phyloP scores from a whole-genome alignment of 2,113 vertebrate genomes.

The Campylomormyrus tamandua region DNA sequence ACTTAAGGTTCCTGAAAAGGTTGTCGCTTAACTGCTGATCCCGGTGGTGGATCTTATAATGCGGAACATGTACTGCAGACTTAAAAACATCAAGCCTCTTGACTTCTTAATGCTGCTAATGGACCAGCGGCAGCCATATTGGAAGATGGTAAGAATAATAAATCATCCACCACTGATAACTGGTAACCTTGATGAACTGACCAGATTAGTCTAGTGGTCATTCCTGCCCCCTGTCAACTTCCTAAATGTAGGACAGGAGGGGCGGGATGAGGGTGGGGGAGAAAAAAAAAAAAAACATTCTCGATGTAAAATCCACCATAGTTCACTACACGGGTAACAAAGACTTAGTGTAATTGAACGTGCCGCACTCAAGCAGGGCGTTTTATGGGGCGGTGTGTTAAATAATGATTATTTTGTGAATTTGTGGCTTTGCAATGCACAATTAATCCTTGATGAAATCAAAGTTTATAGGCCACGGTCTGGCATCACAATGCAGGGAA shows the following conservation, averaged over 20 bases:
- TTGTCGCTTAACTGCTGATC: neutral
- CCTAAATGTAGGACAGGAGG: neutral
- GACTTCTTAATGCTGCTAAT: neutral
- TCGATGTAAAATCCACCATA: neutral
- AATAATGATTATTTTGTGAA: conserved; percentile 67
- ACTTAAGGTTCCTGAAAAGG: neutral
- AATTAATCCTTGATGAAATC: conserved; percentile 67
- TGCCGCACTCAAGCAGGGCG: conserved; percentile 48
- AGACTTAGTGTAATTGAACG: conserved; percentile 43
- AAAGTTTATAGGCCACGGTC: conserved; percentile 55
- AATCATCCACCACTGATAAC: neutral
- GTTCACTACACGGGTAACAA: conserved; percentile 33
- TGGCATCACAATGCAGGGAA: conserved; percentile 38
- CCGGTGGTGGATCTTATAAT: neutral
- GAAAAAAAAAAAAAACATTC: neutral
- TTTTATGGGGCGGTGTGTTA: conserved; percentile 60
- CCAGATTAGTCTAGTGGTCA: neutral
- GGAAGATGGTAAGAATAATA: neutral
- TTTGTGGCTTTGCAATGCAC: conserved; percentile 60
- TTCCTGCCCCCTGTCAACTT: neutral
- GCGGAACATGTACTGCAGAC: neutral
- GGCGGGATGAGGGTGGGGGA: neutral
- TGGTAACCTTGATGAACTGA: neutral
- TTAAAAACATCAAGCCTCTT: neutral
- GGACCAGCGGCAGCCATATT: neutral